A percentile compares a stretch with the other conserved stretches of the same genome.
phyloP scores from a whole-genome alignment of 2,113 vertebrate genomes.

The Pelusios castaneus region DNA sequence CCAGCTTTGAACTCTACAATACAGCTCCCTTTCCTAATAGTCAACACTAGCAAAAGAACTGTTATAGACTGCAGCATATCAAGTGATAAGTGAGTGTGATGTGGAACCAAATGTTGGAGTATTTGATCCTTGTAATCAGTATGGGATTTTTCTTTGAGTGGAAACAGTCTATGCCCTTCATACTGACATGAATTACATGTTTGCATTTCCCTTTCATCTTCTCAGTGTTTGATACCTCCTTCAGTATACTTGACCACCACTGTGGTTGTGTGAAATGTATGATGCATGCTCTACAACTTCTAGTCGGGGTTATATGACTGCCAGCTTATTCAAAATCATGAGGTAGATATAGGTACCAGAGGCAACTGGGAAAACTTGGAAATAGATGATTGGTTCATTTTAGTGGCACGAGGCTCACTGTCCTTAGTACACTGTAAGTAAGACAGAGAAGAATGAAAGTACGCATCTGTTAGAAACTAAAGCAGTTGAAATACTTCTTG shows the following conservation, averaged over 20 bases:
- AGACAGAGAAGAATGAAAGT: background rate
- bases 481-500: background rate
- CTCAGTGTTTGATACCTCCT: background rate
- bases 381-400: background rate
- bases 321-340: background rate
- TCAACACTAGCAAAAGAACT: slow-evolving; percentile 89
- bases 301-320: background rate
- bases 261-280: background rate
- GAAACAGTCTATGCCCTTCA: background rate
- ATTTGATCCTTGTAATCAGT: background rate
- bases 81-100: slow-evolving; percentile 84
- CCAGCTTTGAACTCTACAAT: slow-evolving; percentile 86
- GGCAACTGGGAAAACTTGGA: background rate
- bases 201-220: background rate
- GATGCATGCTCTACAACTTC: background rate
- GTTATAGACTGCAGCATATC: slow-evolving; percentile 93
- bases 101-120: background rate
- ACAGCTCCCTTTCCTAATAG: slow-evolving; percentile 88
- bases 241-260: background rate
- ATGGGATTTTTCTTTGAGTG: background rate
- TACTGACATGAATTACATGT: background rate
- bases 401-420: background rate
- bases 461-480: background rate
- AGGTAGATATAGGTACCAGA: background rate
- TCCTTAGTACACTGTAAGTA: background rate